Evolutionary conservation across 2,888 invertebrate genomes (phyloP).

Genomic region (Dynastes grantii): DNA sequence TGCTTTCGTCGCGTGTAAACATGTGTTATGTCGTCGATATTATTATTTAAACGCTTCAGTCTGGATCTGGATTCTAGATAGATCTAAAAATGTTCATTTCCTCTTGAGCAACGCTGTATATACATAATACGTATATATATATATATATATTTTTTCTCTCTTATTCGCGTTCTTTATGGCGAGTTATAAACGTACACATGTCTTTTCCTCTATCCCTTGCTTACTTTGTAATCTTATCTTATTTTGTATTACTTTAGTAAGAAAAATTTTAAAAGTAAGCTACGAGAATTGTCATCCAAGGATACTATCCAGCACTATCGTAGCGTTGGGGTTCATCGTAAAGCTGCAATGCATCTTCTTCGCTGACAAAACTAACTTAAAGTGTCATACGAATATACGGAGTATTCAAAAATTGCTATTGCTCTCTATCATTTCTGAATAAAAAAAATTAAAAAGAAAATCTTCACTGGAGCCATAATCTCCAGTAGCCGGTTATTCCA

Average conservation of each 20-base stretch:
- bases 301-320: not conserved
- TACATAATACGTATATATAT: too few relatives aligned
- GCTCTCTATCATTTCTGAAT: too few relatives aligned
- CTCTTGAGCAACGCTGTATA: too few relatives aligned
- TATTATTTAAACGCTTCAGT: too few relatives aligned
- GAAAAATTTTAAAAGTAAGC: constrained; percentile 1
- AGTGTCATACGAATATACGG: not conserved
- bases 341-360: constrained; percentile 9
- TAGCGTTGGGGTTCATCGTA: not conserved
- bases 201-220: not conserved
- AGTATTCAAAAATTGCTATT: not conserved
- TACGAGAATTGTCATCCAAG: not conserved
- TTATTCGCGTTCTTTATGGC: not conserved
- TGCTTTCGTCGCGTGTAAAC: too few relatives aligned
- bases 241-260: constrained; percentile 1
- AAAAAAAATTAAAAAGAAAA: too few relatives aligned
- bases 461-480: too few relatives aligned
- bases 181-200: not conserved
- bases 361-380: not conserved
- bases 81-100: too few relatives aligned
- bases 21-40: too few relatives aligned
- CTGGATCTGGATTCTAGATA: too few relatives aligned
- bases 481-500: too few relatives aligned
- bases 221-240: not conserved
- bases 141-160: too few relatives aligned